Evolutionary conservation across 2,888 invertebrate species (phyloP).

Genomic region (Monopis laevigella): DNA sequence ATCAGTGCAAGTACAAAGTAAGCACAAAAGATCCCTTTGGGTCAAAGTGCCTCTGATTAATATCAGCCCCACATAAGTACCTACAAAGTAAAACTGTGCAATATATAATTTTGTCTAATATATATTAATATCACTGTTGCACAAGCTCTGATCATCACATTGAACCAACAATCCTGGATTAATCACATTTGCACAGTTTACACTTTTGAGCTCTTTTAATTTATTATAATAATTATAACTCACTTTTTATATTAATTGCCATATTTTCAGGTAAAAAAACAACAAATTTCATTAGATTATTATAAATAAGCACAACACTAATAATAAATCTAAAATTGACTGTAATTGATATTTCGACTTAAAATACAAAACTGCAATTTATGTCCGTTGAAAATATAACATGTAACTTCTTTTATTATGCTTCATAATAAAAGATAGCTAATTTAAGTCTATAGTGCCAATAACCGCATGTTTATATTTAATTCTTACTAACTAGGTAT

Average conservation of each 20-base stretch:
- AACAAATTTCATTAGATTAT: too few species aligned
- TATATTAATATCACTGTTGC: constrained; percentile 48
- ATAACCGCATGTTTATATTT: constrained; percentile 65
- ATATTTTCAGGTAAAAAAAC: constrained; percentile 8
- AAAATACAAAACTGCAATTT: constrained; percentile 32
- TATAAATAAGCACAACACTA: constrained; percentile 13
- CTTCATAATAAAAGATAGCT: constrained; percentile 1
- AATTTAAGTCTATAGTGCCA: constrained; percentile 46
- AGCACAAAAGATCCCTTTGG: too few species aligned
- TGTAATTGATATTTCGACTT: constrained; percentile 62
- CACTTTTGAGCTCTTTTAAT: background rate
- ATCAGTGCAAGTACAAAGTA: too few species aligned
- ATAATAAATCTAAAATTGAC: constrained; percentile 61
- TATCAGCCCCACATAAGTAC: too few species aligned
- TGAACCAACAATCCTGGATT: constrained; percentile 4
- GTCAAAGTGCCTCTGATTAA: too few species aligned
- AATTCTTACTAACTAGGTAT: constrained; percentile 64
- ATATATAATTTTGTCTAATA: constrained; percentile 17
- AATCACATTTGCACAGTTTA: constrained; percentile 12
- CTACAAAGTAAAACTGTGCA: constrained; percentile 58
- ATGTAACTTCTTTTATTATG: constrained; percentile 5
- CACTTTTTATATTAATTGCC: too few species aligned
- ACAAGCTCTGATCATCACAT: constrained; percentile 39
- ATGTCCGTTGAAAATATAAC: constrained; percentile 18
- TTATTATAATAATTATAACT: background rate